A percentile compares a stretch with the other conserved stretches of the same genome.
Conservation (phyloP, 2,113 vertebrate species). For the Callopanchax toddi region DNA sequence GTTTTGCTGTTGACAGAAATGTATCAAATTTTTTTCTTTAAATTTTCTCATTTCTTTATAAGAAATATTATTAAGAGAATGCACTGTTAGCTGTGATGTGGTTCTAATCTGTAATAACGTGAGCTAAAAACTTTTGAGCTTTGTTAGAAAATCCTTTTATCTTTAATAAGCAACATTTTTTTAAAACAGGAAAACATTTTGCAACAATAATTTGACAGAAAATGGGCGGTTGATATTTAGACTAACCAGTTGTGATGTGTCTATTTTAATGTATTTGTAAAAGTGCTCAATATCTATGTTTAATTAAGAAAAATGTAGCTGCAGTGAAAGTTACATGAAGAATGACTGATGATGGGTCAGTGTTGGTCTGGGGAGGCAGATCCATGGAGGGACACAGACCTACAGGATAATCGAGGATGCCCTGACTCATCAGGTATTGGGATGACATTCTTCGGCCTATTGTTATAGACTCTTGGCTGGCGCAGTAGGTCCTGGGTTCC, state of each 20-base stretch:
- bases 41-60: constrained; percentile 2
- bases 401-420: no score
- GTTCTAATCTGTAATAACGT: constrained; percentile 1
- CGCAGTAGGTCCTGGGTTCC: no score
- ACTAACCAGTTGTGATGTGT: background rate
- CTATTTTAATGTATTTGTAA: background rate
- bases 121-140: constrained; percentile 6
- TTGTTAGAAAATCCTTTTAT: constrained; percentile 13
- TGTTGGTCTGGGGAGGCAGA: no score
- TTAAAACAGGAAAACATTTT: background rate
- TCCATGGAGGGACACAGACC: no score
- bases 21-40: constrained; percentile 10
- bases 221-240: background rate
- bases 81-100: background rate
- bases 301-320: no score
- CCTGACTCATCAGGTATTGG: no score
- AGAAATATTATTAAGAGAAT: constrained; percentile 23
- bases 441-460: no score
- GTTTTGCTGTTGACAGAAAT: constrained; percentile 20
- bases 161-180: background rate
- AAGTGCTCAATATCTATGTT: background rate
- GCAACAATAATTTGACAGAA: background rate
- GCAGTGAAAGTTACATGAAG: no score
- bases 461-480: no score
- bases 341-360: no score